A percentile compares a stretch with the other conserved stretches of the same genome.
These are phyloP conservation scores for Loris lydekkerianus DNA, from an alignment of 2,797 vertebrate genomes.

Conservation along the genomic window DNA sequence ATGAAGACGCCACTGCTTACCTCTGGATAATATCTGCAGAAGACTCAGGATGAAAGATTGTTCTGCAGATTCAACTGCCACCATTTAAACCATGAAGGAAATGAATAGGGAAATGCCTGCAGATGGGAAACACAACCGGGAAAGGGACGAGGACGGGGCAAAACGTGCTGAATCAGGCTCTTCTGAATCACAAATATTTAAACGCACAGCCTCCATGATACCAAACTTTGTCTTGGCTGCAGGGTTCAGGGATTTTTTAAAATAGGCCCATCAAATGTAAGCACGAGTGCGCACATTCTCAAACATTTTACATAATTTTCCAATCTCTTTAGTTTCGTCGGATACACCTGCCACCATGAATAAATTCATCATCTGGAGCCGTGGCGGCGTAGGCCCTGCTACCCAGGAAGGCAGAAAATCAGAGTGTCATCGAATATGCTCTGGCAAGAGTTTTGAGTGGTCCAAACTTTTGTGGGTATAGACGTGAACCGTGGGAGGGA, in stretches of 20 bases:
- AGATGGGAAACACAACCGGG: neutral
- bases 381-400: neutral
- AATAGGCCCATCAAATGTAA: conserved; percentile 66
- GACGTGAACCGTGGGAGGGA: neutral
- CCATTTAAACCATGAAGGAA: neutral
- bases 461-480: neutral
- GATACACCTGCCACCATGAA: conserved; percentile 66
- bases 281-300: neutral
- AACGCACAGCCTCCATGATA: neutral
- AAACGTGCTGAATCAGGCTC: conserved; percentile 22
- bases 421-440: rapidly evolving
- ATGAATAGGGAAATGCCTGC: neutral
- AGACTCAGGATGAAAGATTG: neutral
- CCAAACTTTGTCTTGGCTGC: conserved; percentile 67
- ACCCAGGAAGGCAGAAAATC: neutral
- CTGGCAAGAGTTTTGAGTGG: neutral
- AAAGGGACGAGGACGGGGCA: neutral
- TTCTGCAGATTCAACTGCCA: neutral
- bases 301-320: conserved; percentile 67
- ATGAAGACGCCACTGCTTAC: neutral
- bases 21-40: neutral
- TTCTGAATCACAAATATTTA: conserved; percentile 51
- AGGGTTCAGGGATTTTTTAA: conserved; percentile 69
- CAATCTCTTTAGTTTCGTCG: conserved; percentile 67
- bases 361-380: conserved; percentile 55